A percentile compares a stretch with the other conserved stretches of the same genome.
phyloP scores from a whole-genome alignment of 2,797 vertebrate genomes.

The Spea hammondii region DNA sequence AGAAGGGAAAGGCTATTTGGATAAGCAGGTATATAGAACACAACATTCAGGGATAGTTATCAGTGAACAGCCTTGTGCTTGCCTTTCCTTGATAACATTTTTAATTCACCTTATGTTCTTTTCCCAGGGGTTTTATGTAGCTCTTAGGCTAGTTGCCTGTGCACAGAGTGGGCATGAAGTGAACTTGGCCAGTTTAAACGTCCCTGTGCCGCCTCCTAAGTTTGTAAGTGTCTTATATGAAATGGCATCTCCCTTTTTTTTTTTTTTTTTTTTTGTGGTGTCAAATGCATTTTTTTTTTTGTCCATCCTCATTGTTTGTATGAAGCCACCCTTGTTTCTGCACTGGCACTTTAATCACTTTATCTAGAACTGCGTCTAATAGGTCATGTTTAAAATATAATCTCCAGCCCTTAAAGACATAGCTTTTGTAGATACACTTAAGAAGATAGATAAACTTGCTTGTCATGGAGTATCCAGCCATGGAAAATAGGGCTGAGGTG shows the following conservation, averaged over 20 bases:
- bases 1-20: slow-evolving; percentile 93
- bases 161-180: slow-evolving; percentile 93
- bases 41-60: not conserved
- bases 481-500: too few species aligned
- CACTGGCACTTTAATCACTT: too few species aligned
- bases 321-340: too few species aligned
- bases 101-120: slow-evolving; percentile 29
- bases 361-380: too few species aligned
- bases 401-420: too few species aligned
- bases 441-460: too few species aligned
- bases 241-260: not conserved
- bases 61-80: too few species aligned
- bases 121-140: slow-evolving; percentile 87
- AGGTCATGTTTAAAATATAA: too few species aligned
- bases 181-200: slow-evolving; percentile 76
- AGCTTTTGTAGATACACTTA: too few species aligned
- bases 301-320: too few species aligned
- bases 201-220: slow-evolving; percentile 85
- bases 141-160: slow-evolving; percentile 86
- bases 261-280: slow-evolving; percentile 71
- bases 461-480: too few species aligned
- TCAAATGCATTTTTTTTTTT: too few species aligned
- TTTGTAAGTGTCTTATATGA: slow-evolving; percentile 82
- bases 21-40: slow-evolving; percentile 83
- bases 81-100: not conserved